phyloP scores from a whole-genome alignment of 2,888 invertebrate species.

The Drosophila maculinotata region DNA sequence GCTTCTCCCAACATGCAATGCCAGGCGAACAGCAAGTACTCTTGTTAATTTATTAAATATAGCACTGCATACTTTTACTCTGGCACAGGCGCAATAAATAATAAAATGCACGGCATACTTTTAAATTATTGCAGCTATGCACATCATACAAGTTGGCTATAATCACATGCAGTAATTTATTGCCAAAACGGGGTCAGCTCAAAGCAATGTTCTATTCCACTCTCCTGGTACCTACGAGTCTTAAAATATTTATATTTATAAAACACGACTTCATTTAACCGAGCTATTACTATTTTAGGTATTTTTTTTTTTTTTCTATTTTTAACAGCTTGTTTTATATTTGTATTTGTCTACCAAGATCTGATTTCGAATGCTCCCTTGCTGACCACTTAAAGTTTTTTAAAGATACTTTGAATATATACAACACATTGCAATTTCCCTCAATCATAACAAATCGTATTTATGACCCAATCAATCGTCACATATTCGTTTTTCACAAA shows the following conservation, averaged over 20 bases:
- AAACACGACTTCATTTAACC: too few species aligned
- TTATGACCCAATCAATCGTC: conserved; percentile 9
- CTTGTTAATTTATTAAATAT: neutral
- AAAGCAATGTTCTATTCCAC: neutral
- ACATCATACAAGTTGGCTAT: conserved; percentile 3
- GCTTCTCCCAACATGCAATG: neutral
- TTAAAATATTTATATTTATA: too few species aligned
- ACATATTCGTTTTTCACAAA: conserved; percentile 32
- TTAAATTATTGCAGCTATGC: neutral
- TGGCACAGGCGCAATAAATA: neutral
- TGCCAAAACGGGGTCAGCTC: neutral
- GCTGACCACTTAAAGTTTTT: too few species aligned
- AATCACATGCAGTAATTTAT: neutral
- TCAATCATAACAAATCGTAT: neutral
- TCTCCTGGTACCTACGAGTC: too few species aligned
- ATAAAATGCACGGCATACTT: conserved; percentile 6
- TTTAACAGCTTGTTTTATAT: too few species aligned
- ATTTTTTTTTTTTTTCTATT: too few species aligned
- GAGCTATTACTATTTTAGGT: too few species aligned
- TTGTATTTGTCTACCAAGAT: too few species aligned
- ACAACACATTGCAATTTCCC: neutral
- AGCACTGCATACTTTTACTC: conserved; percentile 13
- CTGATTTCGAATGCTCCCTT: too few species aligned
- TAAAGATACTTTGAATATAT: too few species aligned
- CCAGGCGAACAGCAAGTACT: neutral